These are phyloP conservation scores for Natrix natrix DNA, from an alignment of 2,797 vertebrate species.

Conservation along the genomic window DNA sequence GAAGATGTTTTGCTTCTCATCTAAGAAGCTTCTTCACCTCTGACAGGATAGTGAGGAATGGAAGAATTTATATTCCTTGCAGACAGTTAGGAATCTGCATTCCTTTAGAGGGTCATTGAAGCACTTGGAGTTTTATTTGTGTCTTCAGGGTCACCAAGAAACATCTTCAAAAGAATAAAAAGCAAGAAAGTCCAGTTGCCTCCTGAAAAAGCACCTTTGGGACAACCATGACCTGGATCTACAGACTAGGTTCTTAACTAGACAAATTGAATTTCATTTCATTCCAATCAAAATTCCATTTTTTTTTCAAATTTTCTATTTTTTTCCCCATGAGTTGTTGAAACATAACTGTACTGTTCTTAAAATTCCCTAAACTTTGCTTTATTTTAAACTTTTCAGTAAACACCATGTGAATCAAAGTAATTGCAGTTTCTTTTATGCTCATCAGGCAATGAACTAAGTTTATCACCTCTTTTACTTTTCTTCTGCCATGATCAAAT, in stretches of 20 bases:
- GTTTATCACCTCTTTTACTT: background rate
- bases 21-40: no score
- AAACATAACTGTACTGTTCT: background rate
- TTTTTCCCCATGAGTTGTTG: background rate
- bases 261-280: background rate
- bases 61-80: no score
- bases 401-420: background rate
- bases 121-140: no score
- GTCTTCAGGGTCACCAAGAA: no score
- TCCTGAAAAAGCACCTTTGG: no score
- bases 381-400: background rate
- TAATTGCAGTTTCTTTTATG: background rate
- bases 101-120: no score
- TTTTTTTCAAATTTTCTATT: background rate
- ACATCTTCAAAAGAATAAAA: no score
- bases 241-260: background rate
- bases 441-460: constrained; percentile 1
- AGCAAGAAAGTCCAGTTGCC: no score
- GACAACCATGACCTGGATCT: no score
- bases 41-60: no score
- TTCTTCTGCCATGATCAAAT: background rate
- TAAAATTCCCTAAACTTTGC: background rate
- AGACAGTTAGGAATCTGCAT: no score
- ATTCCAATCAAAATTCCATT: background rate
- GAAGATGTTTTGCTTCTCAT: no score